Evolutionary conservation across 2,797 vertebrate genomes (phyloP).

Genomic region (Hipposideros larvatus): DNA sequence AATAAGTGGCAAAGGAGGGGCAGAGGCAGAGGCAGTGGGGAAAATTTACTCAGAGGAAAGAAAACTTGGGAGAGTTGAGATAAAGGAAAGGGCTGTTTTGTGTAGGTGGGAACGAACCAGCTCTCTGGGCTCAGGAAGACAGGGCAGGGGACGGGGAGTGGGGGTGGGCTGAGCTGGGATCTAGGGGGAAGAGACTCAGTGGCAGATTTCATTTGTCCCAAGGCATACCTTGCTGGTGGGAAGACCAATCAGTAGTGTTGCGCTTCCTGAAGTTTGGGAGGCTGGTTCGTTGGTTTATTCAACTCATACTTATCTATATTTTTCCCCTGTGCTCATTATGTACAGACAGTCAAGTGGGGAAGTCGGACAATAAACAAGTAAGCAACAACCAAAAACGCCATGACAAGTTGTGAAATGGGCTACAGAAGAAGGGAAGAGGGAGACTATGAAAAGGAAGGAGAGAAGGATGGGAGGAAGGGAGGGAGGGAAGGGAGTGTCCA

Average conservation of each 20-base stretch:
- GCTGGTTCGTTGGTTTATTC: not conserved
- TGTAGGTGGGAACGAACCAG: not conserved
- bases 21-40: not conserved
- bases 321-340: too few species aligned
- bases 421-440: not conserved
- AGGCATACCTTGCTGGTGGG: not conserved
- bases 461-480: not conserved
- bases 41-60: not conserved
- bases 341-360: too few species aligned
- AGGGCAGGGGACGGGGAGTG: fast-evolving
- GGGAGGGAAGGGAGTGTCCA: not conserved
- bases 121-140: not conserved
- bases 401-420: not conserved
- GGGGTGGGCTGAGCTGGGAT: not conserved
- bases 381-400: not conserved
- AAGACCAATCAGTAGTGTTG: not conserved
- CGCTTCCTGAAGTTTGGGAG: not conserved
- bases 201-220: not conserved
- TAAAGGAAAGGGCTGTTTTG: not conserved
- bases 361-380: not conserved
- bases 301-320: not conserved
- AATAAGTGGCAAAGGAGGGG: not conserved
- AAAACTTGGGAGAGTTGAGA: not conserved
- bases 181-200: not conserved
- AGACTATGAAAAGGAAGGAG: not conserved